Conservation (phyloP, 2,797 vertebrate genomes). For the Apogon talboti region DNA sequence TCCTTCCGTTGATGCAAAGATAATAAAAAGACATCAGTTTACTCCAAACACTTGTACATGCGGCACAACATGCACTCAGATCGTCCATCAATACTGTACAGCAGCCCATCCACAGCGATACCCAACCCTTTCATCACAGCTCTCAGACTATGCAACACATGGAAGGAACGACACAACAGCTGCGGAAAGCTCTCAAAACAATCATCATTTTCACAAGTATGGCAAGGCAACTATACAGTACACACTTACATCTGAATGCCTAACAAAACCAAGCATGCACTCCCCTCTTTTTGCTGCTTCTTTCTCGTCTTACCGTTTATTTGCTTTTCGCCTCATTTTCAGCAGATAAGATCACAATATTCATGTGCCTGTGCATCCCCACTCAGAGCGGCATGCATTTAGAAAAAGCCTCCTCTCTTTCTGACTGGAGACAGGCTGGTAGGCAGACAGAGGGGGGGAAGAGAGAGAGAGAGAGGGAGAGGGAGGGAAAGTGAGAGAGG, state of each 20-base stretch:
- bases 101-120: slow-evolving; percentile 14
- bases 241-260: slow-evolving; percentile 51
- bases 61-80: slow-evolving; percentile 39
- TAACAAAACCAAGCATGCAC: slow-evolving; percentile 58
- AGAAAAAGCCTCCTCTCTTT: slow-evolving; percentile 72
- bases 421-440: slow-evolving; percentile 78
- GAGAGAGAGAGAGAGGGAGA: slow-evolving; percentile 26
- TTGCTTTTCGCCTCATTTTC: slow-evolving; percentile 82
- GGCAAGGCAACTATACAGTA: slow-evolving; percentile 50
- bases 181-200: slow-evolving; percentile 53
- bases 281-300: slow-evolving; percentile 27
- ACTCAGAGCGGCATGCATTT: slow-evolving; percentile 74
- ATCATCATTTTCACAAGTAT: slow-evolving; percentile 53
- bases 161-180: slow-evolving; percentile 53
- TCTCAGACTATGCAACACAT: slow-evolving; percentile 67
- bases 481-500: slow-evolving; percentile 15
- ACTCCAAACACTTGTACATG: slow-evolving; percentile 13
- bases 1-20: slow-evolving; percentile 45
- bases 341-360: slow-evolving; percentile 73
- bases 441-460: slow-evolving; percentile 55
- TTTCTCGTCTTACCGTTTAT: slow-evolving; percentile 80
- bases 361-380: slow-evolving; percentile 73
- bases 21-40: slow-evolving; percentile 46
- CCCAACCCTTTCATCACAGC: slow-evolving; percentile 29
- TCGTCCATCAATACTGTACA: slow-evolving; percentile 43